phyloP scores from a whole-genome alignment of 2,888 invertebrate species.

The Andrena praecox region DNA sequence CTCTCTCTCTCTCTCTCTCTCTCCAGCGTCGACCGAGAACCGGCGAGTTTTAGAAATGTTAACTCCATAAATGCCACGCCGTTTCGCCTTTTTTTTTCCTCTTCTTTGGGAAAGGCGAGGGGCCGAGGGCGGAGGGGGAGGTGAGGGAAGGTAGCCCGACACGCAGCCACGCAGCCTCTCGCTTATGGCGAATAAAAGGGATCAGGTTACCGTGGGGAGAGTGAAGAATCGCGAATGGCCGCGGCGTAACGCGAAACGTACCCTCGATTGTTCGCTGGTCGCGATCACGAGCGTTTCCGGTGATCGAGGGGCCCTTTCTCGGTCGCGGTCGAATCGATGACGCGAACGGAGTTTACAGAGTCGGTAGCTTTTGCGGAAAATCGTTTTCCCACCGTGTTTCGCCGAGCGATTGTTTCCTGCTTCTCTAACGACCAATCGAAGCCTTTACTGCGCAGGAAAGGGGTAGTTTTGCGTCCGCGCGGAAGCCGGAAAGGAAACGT shows the following conservation, averaged over 20 bases:
- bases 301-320: neutral
- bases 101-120: slow-evolving; percentile 20
- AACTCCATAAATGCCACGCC: slow-evolving; percentile 84
- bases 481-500: slow-evolving; percentile 42
- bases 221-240: slow-evolving; percentile 22
- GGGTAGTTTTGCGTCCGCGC: neutral
- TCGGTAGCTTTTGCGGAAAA: neutral
- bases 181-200: slow-evolving; percentile 62
- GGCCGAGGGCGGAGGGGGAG: slow-evolving; percentile 2
- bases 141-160: slow-evolving; percentile 29
- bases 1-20: slow-evolving; percentile 71
- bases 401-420: neutral
- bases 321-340: neutral
- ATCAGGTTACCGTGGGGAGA: slow-evolving; percentile 53
- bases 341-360: slow-evolving; percentile 1
- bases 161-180: slow-evolving; percentile 57
- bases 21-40: slow-evolving; percentile 73
- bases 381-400: neutral
- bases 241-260: slow-evolving; percentile 17
- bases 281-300: neutral
- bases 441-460: slow-evolving; percentile 4
- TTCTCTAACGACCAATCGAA: neutral
- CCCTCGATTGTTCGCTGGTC: neutral
- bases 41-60: slow-evolving; percentile 85
- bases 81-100: slow-evolving; percentile 56